Percentiles rank a stretch among this genome's conserved stretches.
These are phyloP conservation scores for Euspilapteryx auroguttella DNA, from an alignment of 2,888 invertebrate genomes.

Conservation along the genomic window DNA sequence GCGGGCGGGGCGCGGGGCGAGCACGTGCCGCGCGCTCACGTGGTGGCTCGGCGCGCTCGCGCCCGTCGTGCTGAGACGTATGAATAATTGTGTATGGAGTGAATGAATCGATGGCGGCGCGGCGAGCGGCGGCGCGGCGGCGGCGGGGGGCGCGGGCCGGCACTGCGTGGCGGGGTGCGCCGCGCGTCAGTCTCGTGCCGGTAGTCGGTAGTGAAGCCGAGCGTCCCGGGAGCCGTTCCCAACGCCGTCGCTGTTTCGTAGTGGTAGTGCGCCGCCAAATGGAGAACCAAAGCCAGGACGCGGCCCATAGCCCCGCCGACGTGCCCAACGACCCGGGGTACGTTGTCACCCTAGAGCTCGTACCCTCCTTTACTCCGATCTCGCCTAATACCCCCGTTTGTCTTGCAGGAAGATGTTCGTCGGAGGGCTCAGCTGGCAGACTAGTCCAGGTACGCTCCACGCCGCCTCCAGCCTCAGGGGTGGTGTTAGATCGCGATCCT, in stretches of 20 bases:
- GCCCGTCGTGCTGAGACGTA: conserved; percentile 44
- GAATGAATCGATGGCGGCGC: conserved; percentile 56
- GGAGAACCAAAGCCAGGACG: conserved; percentile 80
- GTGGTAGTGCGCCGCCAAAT: conserved; percentile 64
- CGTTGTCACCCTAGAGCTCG: conserved; percentile 19
- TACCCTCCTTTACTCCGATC: conserved; percentile 13
- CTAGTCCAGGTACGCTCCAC: conserved; percentile 88
- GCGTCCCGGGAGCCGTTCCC: conserved; percentile 66
- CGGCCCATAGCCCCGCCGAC: conserved; percentile 83
- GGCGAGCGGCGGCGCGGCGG: conserved; percentile 28
- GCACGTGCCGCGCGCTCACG: conserved; percentile 55
- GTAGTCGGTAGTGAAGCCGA: conserved; percentile 70
- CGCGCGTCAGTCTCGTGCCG: conserved; percentile 69
- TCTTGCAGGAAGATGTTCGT: conserved; percentile 99
- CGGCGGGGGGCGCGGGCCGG: conserved; percentile 19
- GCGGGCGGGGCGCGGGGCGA: conserved; percentile 24
- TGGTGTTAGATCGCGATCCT: conserved; percentile 14
- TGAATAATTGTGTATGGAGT: conserved; percentile 57
- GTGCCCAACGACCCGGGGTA: conserved; percentile 96
- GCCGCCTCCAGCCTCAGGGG: conserved; percentile 20
- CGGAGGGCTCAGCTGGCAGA: conserved; percentile 99
- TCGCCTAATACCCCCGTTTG: conserved; percentile 57
- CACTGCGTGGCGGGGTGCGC: conserved; percentile 43
- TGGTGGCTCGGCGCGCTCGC: conserved; percentile 36
- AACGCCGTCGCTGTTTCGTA: conserved; percentile 59